Evolutionary conservation across 2,797 vertebrate species (phyloP), one percentile per base, ranked within the genome.

Genomic region (Sarcophilus harrisii): DNA sequence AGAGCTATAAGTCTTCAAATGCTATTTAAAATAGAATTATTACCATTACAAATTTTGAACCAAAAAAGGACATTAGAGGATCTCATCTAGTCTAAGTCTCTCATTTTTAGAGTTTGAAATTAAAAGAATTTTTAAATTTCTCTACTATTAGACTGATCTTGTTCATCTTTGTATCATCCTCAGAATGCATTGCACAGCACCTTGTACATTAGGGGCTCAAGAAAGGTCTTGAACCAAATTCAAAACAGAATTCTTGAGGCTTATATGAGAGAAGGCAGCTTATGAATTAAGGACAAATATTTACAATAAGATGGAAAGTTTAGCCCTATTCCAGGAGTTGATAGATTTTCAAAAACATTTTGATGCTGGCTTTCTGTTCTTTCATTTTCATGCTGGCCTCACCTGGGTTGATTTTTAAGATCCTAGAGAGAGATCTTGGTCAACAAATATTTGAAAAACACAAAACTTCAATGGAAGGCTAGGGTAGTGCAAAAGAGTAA

Each of bases 391-490:
- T 66, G 91, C 5, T 1, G 28, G 92, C 12, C 24, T 92, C 58
- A 92, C 73, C 24, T 54, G 58, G 58, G 87, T 8, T 92, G 92
- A 90, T 93, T 92, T 93, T 59, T 95, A 94, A 90, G 32, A 91
- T 59, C 57, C 30, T 91, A 94, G 91, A 95, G 73, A 90, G 95
- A 54, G 4, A 28, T 81, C 21, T 29, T 52, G 52, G 28, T 60
- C 58, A 93, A 58, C 59, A 95, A 92, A 95, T 94, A 96, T 66
- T 62, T 94, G 59, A 93, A 81, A 96, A 97, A 90, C 90, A 58
- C 27, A 32, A 55, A 92, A 95, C 95, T 58, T 11, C 45, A 45
- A 58, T 55, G 95, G 95, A 32, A 94, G 55, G 91, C 29, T 18
- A 90, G 58, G 59, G 62, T 27, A 10, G 38, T 87, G 29, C 58